Base-by-base conservation (phyloP, 2,888 invertebrate genomes). In the Sclerodermus sp. region DNA sequence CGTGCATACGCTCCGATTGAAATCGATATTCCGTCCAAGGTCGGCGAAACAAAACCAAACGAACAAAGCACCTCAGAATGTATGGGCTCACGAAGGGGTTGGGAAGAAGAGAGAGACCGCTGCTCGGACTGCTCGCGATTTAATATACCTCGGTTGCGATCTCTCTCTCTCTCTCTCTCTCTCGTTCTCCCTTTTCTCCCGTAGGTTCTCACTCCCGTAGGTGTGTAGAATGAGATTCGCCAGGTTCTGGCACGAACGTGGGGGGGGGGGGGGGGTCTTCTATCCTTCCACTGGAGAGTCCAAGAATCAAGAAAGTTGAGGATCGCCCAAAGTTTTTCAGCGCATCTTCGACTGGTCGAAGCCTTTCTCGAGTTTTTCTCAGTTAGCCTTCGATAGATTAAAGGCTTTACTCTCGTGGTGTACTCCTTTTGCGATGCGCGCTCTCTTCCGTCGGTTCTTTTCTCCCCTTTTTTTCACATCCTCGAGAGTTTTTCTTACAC, bases 21-120 rank as follows among this genome's bases (percentile, higher is more conserved):
- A 71, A 71, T 71, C 67, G 66, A 71, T 71, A 70, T 64, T 70
- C 64, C 52, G 49, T 47, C 64, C 66, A 68, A 69, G 66, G 69
- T 66, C 70, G 60, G 56, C 39, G 54, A 62, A 71, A 68, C 60
- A 62, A 69, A 71, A 66, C 64, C 62, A 64, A 47, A 53, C 52
- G 60, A 70, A 70, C 70, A 68, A 70, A 70, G 62, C 56, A 62
- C 57, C 58, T 55, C 54, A 63, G 57, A 56, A 51, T 49, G 56
- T 42, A 45, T 58, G 58, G 46, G 51, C 51, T 51, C 39, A 48
- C 48, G 51, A 45, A 42, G 53, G 49, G 56, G 57, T 58, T 60
- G n/a, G n/a, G n/a, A n/a, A 8, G 4, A 23, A 23, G 23, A 5
- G 23, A 23, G 23, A 23, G 23, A 8, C 4, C 4, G 55, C 57